Evolutionary conservation across 2,888 invertebrate genomes (phyloP).

Genomic region (Cerastis leucographa): DNA sequence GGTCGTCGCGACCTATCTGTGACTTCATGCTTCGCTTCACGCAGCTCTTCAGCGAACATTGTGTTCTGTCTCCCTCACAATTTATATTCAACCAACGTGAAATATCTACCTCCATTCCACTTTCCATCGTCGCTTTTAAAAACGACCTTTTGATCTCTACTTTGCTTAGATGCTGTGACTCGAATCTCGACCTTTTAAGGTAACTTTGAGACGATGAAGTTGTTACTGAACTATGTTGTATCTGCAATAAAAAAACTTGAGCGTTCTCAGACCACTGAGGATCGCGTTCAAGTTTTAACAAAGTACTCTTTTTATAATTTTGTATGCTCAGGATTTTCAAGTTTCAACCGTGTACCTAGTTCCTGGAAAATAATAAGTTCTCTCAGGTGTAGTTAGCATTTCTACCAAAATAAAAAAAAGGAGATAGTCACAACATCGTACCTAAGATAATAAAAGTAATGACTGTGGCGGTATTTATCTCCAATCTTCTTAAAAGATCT

Average conservation of each 20-base stretch:
- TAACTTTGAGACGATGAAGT: slow-evolving; percentile 46
- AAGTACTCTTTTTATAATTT: slow-evolving; percentile 38
- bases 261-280: slow-evolving; percentile 28
- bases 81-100: slow-evolving; percentile 71
- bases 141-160: slow-evolving; percentile 40
- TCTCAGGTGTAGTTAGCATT: not conserved
- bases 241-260: slow-evolving; percentile 48
- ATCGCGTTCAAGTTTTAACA: slow-evolving; percentile 52
- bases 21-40: slow-evolving; percentile 77
- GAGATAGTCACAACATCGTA: not conserved
- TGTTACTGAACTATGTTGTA: slow-evolving; percentile 51
- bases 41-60: slow-evolving; percentile 71
- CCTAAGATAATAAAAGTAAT: too few species aligned
- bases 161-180: slow-evolving; percentile 32
- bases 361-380: not conserved
- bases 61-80: slow-evolving; percentile 61
- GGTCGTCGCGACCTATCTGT: slow-evolving; percentile 72
- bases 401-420: not conserved
- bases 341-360: not conserved
- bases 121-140: slow-evolving; percentile 32
- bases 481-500: not conserved
- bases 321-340: slow-evolving; percentile 16
- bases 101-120: slow-evolving; percentile 65
- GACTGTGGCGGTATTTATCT: slow-evolving; percentile 1
- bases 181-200: slow-evolving; percentile 46